These are phyloP conservation scores for Amazona ochrocephala DNA, from an alignment of 2,797 vertebrate genomes.

Conservation along the genomic window DNA sequence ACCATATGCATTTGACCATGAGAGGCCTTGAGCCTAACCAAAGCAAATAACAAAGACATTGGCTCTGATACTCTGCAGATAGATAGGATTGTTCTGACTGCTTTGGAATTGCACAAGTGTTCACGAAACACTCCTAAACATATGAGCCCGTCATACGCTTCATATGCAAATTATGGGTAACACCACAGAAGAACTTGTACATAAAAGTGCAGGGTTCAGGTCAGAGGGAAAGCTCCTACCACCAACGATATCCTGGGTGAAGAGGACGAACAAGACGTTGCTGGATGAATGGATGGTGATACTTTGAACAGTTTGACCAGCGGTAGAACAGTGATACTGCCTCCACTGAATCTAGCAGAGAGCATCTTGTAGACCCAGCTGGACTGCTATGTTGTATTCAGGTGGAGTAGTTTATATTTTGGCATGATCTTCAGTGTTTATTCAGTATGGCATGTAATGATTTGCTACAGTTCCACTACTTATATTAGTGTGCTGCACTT, in stretches of 20 bases:
- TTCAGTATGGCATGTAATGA: background rate
- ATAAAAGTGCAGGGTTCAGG: background rate
- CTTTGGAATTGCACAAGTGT: background rate
- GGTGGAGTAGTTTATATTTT: background rate
- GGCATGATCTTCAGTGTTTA: background rate
- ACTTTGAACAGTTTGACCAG: background rate
- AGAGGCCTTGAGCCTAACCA: background rate
- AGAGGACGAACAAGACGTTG: background rate
- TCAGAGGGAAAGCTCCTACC: background rate
- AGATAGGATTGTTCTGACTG: background rate
- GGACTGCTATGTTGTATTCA: background rate
- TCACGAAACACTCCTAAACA: background rate
- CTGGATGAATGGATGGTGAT: background rate
- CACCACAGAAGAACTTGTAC: background rate
- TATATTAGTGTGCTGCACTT: background rate
- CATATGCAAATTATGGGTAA: background rate
- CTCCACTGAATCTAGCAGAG: background rate
- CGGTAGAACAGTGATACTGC: background rate
- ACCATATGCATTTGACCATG: background rate
- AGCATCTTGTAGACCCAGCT: constrained; percentile 28
- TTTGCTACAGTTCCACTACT: background rate
- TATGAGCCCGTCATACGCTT: background rate
- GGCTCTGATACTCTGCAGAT: background rate
- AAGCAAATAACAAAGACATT: background rate
- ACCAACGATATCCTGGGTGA: background rate